These are phyloP conservation scores for Pipistrellus nathusii DNA, from an alignment of 2,797 vertebrate genomes.

Conservation along the genomic window DNA sequence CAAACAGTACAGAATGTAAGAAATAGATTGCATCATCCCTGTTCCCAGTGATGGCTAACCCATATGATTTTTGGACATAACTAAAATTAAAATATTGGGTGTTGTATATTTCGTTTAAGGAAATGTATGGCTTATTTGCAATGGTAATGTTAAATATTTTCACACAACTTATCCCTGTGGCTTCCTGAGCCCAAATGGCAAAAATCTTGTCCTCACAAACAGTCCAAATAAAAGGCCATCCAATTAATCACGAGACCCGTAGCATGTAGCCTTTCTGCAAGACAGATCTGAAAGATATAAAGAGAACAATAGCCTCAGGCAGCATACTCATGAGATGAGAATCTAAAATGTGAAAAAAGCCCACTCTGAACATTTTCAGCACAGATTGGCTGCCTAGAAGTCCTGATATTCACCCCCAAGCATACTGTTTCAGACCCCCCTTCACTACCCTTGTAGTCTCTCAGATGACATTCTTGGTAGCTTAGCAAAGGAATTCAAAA, in stretches of 20 bases:
- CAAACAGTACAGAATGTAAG: not conserved
- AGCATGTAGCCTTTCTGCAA: conserved; percentile 50
- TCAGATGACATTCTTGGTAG: not conserved
- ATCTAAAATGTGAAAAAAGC: conserved; percentile 62
- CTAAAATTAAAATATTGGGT: conserved; percentile 33
- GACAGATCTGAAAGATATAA: conserved; percentile 69
- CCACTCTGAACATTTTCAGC: conserved; percentile 61
- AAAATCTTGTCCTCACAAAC: conserved; percentile 36
- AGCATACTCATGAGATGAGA: conserved; percentile 64
- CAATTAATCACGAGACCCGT: conserved; percentile 67
- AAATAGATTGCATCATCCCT: too few relatives aligned
- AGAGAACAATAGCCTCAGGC: conserved; percentile 73
- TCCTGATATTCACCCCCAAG: conserved; percentile 3
- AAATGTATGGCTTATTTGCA: conserved; percentile 19
- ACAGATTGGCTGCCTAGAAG: conserved; percentile 57
- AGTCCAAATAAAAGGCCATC: conserved; percentile 61
- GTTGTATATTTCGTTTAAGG: conserved; percentile 43
- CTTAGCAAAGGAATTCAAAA: conserved; percentile 17
- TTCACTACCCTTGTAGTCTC: not conserved
- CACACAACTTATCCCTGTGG: conserved; percentile 5
- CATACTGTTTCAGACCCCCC: not conserved
- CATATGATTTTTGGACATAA: not conserved
- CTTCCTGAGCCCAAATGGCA: conserved; percentile 29
- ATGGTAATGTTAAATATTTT: conserved; percentile 55
- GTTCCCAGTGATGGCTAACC: not conserved